Base-by-base conservation (phyloP, 2,888 invertebrate genomes). In the Labia minor region DNA sequence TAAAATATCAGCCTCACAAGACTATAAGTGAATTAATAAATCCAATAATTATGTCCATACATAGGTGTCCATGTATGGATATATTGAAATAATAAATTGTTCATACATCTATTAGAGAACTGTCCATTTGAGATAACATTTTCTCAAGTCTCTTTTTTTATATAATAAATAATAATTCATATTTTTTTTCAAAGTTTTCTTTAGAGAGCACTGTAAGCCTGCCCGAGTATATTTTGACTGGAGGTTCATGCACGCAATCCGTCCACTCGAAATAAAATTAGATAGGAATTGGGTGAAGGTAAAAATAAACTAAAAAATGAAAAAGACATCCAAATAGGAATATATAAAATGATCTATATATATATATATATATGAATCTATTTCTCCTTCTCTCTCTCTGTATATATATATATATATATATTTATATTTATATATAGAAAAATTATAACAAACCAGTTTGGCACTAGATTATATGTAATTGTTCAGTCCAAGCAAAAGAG, bases 1-100 rank as follows among this genome's bases (percentile, higher is more conserved):
- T 49, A 49, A 49, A 49, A 49, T 49, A 49, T 49, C 49, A 49
- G 49, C 49, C 49, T 49, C 49, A 49, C 49, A 49, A 49, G 49
- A 49, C 49, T 49, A 49, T 49, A 16, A 49, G 49, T 49, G 16
- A 14, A 49, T 49, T 49, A 49, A 10, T 49, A 49, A 49, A 49
- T 49, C 49, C 3, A n/a, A 49, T 16, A 49, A 49, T 33, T 14
- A 49, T 16, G 14, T 49, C 3, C 16, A 49, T 49, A 49, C n/a
- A 49, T 49, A 49, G 3, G 14, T 49, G 14, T 49, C 3, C 16
- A 49, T 16, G 16, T 49, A 49, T 49, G 14, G 3, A 49, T 49
- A 49, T 49, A 49, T 49, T 3, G 14, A 8, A 49, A 49, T 49
- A 4, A 49, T 10, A 3, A 26, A 49, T 16, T 49, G 49, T 49